Base-by-base conservation (phyloP, 2,797 vertebrate genomes). In the Halcyon smyrnensis region DNA sequence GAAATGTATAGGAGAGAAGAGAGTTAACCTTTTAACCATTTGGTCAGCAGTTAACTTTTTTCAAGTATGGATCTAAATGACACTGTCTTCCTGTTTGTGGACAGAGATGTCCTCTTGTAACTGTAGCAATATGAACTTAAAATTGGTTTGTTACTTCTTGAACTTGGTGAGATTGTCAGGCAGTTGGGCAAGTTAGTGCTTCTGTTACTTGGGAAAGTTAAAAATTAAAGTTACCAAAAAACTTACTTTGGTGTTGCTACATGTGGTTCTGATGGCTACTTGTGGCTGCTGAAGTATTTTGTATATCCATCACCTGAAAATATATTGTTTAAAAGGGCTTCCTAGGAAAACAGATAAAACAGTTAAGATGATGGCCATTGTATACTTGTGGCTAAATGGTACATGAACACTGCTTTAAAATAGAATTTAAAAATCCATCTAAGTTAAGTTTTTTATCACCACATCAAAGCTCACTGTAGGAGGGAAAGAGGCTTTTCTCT, bases 191-290 rank as follows among this genome's bases (percentile, higher is more conserved):
- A 82, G 9, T 28, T 48, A n/a, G 30, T 73, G 50, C 39, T 68
- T 43, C 65, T 27, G 6, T 39, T 53, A 37, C 60, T 28, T 68
- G 18, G 17, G 43, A 36, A 59, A 59, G 54, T 23, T 77, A 85
- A 73, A 48, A 48, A 48, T 24, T 12, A 37, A 63, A 57, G 27
- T 48, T 8, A 41, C 41, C 19, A 23, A 20, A 69, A 15, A 1
- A 39, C 13, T 76, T 25, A 7, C 57, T 76, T 76, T 27, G 19
- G 5, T 46, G 3, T 34, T 85, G 5, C 11, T 73, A 0, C 1
- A 0, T 8, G 3, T 43, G 32, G 8, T 63, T 20, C 1, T 43
- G 43, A 46, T 81, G 46, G 36, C 57, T 48, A 1, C 6, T 0
- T 51, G 69, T 71, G 75, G 23, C 64, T 77, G 37, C 64, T 88